These are phyloP conservation scores for Tonatia bakeri DNA, from an alignment of 2,113 vertebrate species.

Conservation along the genomic window DNA sequence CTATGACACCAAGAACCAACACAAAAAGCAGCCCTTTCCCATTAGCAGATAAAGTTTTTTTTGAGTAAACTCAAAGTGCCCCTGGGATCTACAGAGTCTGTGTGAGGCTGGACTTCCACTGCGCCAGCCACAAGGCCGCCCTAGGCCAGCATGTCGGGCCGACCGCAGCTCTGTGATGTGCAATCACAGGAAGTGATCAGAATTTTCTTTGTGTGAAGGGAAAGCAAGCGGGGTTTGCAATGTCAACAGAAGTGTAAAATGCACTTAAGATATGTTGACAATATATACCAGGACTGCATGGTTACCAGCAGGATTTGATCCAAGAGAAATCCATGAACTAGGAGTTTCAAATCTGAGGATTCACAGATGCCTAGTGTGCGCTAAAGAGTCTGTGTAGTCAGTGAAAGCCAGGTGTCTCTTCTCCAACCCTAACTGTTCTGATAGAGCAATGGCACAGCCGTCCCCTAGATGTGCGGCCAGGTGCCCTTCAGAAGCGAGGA, in stretches of 20 bases:
- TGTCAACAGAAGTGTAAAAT: not conserved
- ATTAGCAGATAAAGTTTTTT: not conserved
- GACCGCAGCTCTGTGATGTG: not conserved
- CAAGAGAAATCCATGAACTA: not conserved
- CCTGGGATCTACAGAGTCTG: not conserved
- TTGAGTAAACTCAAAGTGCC: not conserved
- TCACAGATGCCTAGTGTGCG: not conserved
- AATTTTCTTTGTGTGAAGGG: not conserved
- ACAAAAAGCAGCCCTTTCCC: not conserved
- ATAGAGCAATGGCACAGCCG: not conserved
- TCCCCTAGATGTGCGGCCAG: not conserved
- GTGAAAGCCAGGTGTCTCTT: not conserved
- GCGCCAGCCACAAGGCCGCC: not conserved
- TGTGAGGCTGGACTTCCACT: not conserved
- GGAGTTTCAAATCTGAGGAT: not conserved
- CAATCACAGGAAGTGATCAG: not conserved
- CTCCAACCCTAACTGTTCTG: not conserved
- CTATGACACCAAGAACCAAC: not conserved
- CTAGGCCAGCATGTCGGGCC: not conserved
- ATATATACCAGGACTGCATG: not conserved
- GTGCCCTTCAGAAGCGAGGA: not conserved
- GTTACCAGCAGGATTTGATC: not conserved
- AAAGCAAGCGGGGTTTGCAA: not conserved
- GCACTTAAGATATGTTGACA: not conserved
- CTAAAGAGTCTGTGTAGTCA: not conserved